Evolutionary conservation across 2,888 invertebrate genomes (phyloP), one percentile per base, ranked within the genome.

Genomic region (Tholera decimalis): DNA sequence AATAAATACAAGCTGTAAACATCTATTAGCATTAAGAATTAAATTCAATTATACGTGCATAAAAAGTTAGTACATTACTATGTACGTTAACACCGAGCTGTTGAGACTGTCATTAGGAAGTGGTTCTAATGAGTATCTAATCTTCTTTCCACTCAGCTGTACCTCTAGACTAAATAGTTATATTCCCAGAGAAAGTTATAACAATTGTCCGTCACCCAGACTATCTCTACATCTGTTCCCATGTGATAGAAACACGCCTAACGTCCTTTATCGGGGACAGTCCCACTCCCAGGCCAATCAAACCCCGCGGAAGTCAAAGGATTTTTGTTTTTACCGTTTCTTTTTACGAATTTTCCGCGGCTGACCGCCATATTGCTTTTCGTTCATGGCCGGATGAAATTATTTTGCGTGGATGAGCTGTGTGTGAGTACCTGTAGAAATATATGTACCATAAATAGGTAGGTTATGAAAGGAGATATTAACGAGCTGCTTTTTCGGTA

Each of bases 251-350:
- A 33, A 20, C 54, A 30, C 9, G 37, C 49, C 73, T 53, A 39
- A 9, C 44, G 61, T 41, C 71, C 70, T 73, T 55, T 73, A 76
- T 76, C 37, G 62, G 33, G 69, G 71, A 73, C 73, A 71, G 43
- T 71, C 13, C 72, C 47, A 76, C 49, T 76, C 43, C 43, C 63
- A 28, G 28, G 55, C 63, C 73, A 73, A 73, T 73, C 73, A 73
- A 73, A 76, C 58, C 39, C 26, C 43, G 58, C 39, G 72, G 47
- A 63, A 73, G 63, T 71, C 73, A 73, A 73, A 76, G 73, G 72
- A 56, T 59, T 70, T 61, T 39, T 43, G 20, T 74, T 71, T 37
- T 35, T 22, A n/a, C 35, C 37, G 44, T 71, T 70, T 56, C 51
- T 63, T 71, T 73, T 58, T 30, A 49, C 37, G 58, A 67, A 69